Percentiles rank a stretch among this genome's conserved stretches.
Evolutionary conservation across 2,113 vertebrate genomes (phyloP).

Genomic region (Aramus guarauna): DNA sequence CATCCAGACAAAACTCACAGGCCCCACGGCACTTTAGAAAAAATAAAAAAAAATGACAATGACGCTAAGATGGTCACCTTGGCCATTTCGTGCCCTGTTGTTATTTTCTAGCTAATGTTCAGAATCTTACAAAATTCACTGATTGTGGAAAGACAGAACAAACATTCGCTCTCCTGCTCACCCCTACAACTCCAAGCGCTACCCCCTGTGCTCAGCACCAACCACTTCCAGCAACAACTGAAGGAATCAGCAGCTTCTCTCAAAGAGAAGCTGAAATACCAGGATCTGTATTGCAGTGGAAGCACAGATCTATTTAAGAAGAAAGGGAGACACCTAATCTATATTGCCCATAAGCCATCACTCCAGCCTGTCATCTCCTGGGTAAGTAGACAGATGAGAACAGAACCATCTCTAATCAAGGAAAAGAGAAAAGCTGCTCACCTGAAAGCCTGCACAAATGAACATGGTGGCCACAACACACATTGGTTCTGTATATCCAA

Average conservation of each 20-base stretch:
- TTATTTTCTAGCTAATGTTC: not conserved
- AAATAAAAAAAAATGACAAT: not conserved
- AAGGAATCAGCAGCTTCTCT: not conserved
- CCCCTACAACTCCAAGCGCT: not conserved
- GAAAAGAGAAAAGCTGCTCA: not conserved
- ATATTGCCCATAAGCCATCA: not conserved
- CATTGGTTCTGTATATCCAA: not conserved
- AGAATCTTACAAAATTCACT: not conserved
- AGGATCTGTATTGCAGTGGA: not conserved
- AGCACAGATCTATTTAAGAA: not conserved
- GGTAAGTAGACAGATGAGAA: not conserved
- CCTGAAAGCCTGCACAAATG: not conserved
- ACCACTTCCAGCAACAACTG: not conserved
- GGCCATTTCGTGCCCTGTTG: not conserved
- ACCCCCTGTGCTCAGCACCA: not conserved
- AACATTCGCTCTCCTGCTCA: not conserved
- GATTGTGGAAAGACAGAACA: not conserved
- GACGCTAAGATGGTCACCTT: not conserved
- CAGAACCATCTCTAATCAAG: not conserved
- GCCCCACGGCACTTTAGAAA: not conserved
- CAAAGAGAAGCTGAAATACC: not conserved
- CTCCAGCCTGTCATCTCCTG: not conserved
- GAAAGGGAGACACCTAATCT: not conserved
- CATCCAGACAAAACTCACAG: not conserved
- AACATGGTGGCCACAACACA: not conserved